Evolutionary conservation across 2,888 invertebrate genomes (phyloP), one percentile per base, ranked within the genome.

Genomic region (Elysia crispata): DNA sequence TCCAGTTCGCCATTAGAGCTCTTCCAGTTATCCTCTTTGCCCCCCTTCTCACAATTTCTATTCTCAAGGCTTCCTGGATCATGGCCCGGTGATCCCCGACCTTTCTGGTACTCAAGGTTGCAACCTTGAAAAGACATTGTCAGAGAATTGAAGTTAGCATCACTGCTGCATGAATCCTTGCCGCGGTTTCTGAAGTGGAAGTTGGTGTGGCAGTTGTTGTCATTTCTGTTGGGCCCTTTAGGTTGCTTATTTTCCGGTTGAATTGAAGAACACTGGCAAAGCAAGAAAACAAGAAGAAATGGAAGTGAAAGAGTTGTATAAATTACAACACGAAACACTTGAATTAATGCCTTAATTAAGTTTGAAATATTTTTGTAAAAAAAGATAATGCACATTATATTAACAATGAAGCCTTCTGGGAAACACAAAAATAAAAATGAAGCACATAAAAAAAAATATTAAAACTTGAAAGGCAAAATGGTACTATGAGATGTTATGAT

Each of bases 1-100:
- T 90, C 95, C 86, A 95, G 95, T 83, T 96, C 97, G 11, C 31
- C 50, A 6, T 23, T 23, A 15, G 49, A 31, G n/a, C 72, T 64
- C 33, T 31, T 15, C 76, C 80, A 76, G 66, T 66, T 66, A 6
- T 15, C 18, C 54, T 23, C 23, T 23, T 23, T 60, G 23, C 6
- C 3, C 31, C 72, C 74, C 5, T 73, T 60, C 15, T 67, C 79
- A 50, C 62, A 64, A 50, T 57, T 41, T 1, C 73, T 50, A 49
- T 54, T 62, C 15, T 25, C 18, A 31, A 60, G 11, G n/a, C 18
- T 33, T 30, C 54, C 78, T 13, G 78, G 69, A n/a, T 78, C 78
- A 25, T 66, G 66, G 50, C 49, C 67, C 8, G 15, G 30, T 20
- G 31, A 79, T 18, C 64, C 66, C n/a, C n/a, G n/a, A n/a, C n/a